phyloP scores from a whole-genome alignment of 2,113 vertebrate genomes.

The Macrotis lagotis region DNA sequence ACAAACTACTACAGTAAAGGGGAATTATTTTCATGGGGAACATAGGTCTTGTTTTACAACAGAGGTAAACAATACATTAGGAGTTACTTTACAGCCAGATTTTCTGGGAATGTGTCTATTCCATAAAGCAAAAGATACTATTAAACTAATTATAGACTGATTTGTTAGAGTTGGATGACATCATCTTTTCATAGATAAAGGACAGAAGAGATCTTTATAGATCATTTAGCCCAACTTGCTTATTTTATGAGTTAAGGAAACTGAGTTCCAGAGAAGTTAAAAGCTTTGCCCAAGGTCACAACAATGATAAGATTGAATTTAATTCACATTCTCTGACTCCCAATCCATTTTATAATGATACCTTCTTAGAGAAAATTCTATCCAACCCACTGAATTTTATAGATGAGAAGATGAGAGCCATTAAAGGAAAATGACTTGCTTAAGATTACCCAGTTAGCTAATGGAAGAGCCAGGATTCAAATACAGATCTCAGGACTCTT shows the following conservation, averaged over 20 bases:
- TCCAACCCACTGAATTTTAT: neutral
- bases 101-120: neutral
- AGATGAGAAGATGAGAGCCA: neutral
- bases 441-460: neutral
- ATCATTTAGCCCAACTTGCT: neutral
- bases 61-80: neutral
- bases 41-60: neutral
- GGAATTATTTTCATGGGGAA: neutral
- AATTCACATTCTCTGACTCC: neutral
- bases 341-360: neutral
- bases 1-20: neutral
- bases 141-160: neutral
- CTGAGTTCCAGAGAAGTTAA: no score
- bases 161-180: neutral
- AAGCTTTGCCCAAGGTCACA: neutral
- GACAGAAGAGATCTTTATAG: neutral
- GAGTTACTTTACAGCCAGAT: neutral
- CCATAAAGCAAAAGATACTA: neutral
- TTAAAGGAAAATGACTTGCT: neutral
- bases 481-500: neutral
- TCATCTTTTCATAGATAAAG: neutral
- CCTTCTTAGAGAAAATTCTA: neutral
- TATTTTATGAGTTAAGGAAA: neutral
- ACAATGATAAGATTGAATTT: neutral
- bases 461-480: neutral